Evolutionary conservation across 2,888 invertebrate species (phyloP).

Genomic region (Dicranocentrus wangi): DNA sequence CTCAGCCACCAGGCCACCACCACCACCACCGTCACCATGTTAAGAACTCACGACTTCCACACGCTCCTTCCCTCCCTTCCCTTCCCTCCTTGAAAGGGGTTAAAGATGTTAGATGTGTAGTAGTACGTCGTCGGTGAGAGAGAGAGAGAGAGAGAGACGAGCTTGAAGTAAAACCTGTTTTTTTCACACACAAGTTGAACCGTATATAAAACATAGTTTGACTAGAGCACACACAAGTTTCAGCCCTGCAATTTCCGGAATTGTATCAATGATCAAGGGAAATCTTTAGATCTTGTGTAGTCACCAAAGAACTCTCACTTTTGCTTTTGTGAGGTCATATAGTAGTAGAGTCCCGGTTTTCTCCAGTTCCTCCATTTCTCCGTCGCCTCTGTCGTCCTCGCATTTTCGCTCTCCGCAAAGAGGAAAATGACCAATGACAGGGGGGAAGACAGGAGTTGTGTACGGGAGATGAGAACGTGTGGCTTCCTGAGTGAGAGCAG

Average conservation of each 20-base stretch:
- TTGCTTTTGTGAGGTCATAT: conserved; percentile 30
- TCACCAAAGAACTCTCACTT: no score
- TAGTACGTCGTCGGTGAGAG: no score
- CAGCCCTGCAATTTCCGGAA: conserved; percentile 65
- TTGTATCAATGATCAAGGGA: conserved; percentile 66
- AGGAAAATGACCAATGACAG: conserved; percentile 63
- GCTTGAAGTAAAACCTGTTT: conserved; percentile 10
- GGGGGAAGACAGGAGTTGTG: conserved; percentile 44
- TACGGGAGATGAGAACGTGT: conserved; percentile 45
- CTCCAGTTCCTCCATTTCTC: conserved; percentile 10
- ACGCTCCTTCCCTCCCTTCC: not conserved
- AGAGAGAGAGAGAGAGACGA: not conserved
- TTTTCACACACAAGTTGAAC: conserved; percentile 24
- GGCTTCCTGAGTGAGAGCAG: conserved; percentile 25
- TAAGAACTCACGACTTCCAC: not conserved
- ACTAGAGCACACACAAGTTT: conserved; percentile 47
- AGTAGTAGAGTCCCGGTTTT: not conserved
- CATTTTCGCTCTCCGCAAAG: not conserved
- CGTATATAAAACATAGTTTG: conserved; percentile 43
- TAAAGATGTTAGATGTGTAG: no score
- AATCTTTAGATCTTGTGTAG: conserved; percentile 57
- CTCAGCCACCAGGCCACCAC: no score
- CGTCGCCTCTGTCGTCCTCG: not conserved
- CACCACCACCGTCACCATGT: no score
- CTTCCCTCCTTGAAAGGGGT: not conserved